Evolutionary conservation across 2,888 invertebrate genomes (phyloP).

Genomic region (Aleiodes leptofemur): DNA sequence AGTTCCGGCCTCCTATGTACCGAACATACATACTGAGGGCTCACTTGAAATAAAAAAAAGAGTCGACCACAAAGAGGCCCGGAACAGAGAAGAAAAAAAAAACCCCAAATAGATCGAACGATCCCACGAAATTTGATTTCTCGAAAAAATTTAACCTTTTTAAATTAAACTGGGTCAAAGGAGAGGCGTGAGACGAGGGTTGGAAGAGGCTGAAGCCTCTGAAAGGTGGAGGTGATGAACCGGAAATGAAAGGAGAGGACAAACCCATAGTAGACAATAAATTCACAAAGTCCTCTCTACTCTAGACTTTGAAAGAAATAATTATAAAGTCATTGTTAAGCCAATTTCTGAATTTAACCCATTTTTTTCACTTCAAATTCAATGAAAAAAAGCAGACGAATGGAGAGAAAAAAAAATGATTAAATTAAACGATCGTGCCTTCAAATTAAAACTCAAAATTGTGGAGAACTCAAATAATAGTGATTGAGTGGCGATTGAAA

Average conservation of each 20-base stretch:
- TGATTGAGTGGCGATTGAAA: slow-evolving; percentile 1
- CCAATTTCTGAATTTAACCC: not conserved
- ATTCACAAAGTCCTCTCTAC: not conserved
- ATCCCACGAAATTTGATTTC: slow-evolving; percentile 20
- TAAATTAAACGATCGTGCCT: slow-evolving; percentile 1
- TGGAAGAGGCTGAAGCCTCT: slow-evolving; percentile 4
- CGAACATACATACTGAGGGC: slow-evolving; percentile 17
- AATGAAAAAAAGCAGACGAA: not conserved
- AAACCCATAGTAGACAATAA: slow-evolving; percentile 1
- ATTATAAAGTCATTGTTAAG: not conserved
- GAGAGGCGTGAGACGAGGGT: slow-evolving; percentile 26
- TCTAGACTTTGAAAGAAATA: not conserved
- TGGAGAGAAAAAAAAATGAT: not conserved
- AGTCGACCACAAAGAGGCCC: not conserved
- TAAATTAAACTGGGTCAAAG: slow-evolving; percentile 19
- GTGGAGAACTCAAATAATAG: not conserved
- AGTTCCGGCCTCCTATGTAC: slow-evolving; percentile 61
- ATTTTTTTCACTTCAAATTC: not conserved
- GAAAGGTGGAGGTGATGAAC: slow-evolving; percentile 17
- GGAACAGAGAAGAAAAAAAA: not conserved
- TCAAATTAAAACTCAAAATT: not conserved
- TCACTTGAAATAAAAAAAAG: slow-evolving; percentile 20
- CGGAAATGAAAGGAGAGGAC: slow-evolving; percentile 33
- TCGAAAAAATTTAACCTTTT: slow-evolving; percentile 20
- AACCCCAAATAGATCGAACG: not conserved